These are phyloP conservation scores for Scaptomyza pallida DNA, from an alignment of 1,140 invertebrate species.

Conservation along the genomic window DNA sequence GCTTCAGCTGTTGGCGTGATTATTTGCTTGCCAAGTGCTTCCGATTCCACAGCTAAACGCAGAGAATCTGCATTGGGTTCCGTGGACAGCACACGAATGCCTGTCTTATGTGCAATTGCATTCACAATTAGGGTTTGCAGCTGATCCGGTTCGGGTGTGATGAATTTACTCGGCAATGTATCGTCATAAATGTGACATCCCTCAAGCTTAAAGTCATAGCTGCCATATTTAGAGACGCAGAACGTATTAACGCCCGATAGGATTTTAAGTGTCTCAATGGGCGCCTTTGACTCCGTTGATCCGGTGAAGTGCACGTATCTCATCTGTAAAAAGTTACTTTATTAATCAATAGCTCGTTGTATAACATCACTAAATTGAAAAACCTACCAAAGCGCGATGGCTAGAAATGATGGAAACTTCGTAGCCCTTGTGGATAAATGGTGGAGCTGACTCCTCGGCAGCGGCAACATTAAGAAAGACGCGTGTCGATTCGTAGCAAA, in stretches of 20 bases:
- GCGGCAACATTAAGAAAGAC: conserved; percentile 88
- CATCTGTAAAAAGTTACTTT: conserved; percentile 47
- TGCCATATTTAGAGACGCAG: conserved; percentile 89
- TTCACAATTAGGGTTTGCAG: conserved; percentile 77
- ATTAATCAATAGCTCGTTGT: too few relatives aligned
- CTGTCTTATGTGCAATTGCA: conserved; percentile 84
- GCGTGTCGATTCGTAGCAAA: conserved; percentile 90
- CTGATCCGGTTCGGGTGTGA: conserved; percentile 69
- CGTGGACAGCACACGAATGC: conserved; percentile 81
- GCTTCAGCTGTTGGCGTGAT: conserved; percentile 80
- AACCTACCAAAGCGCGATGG: conserved; percentile 87
- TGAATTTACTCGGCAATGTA: conserved; percentile 77
- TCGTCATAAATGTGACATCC: conserved; percentile 92
- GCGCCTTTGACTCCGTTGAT: conserved; percentile 42
- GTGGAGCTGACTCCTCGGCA: conserved; percentile 87
- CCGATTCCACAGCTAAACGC: conserved; percentile 76
- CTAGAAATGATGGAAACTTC: conserved; percentile 87
- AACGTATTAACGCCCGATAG: conserved; percentile 85
- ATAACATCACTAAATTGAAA: neutral
- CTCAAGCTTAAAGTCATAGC: conserved; percentile 90
- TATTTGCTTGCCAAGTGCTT: conserved; percentile 70
- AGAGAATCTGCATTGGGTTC: conserved; percentile 80
- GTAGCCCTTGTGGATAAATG: conserved; percentile 91
- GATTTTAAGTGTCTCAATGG: conserved; percentile 72
- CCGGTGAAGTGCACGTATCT: conserved; percentile 61